Base-by-base conservation (phyloP, 37 sponge, comb jelly and placozoan species). In the Halichondria panicea region DNA sequence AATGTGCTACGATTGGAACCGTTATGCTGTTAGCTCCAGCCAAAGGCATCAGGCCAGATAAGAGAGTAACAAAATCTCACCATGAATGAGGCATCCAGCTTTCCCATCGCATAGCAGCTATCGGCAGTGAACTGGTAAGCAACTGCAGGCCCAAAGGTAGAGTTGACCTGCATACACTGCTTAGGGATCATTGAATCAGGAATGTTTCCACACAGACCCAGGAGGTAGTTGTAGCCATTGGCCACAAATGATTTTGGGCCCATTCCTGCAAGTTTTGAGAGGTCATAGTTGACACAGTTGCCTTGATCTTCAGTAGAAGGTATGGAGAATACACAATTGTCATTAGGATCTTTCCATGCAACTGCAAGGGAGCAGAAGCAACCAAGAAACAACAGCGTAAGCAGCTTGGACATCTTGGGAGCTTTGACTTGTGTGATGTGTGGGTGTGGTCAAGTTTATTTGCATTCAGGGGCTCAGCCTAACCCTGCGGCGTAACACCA, bases 151-250 rank as follows among this genome's bases (percentile, higher is more conserved):
- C n/a, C n/a, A n/a, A n/a, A n/a, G n/a, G n/a, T n/a, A 4, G 55
- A 30, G 4, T 28, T 15, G 18, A 34, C 37, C 24, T n/a, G 48
- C 7, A 9, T 66, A 53, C 84, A 84, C n/a, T 48, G 37, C 27
- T 33, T 43, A 4, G 84, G 84, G 0, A 84, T 50, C 18, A n/a
- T 24, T 25, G 60, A n/a, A 13, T 60, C 25, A 4, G 65, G 32
- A 13, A 84, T 54, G 78, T 76, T 62, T 21, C 32, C 70, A 40
- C 84, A 84, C 34, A 84, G 31, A n/a, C 36, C 70, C n/a, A 84
- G 38, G 12, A 46, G 43, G 56, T 77, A 77, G 43, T 34, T 66
- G 76, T 75, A 75, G 44, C 21, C 33, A 33, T 24, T 43, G 60
- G 33, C 46, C 4, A n/a, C 30, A 12, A 32, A 22, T 30, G 54